Percentiles rank a stretch among this genome's conserved stretches.
Conservation (phyloP, 2,113 vertebrate species). For the Carassius carassius region DNA sequence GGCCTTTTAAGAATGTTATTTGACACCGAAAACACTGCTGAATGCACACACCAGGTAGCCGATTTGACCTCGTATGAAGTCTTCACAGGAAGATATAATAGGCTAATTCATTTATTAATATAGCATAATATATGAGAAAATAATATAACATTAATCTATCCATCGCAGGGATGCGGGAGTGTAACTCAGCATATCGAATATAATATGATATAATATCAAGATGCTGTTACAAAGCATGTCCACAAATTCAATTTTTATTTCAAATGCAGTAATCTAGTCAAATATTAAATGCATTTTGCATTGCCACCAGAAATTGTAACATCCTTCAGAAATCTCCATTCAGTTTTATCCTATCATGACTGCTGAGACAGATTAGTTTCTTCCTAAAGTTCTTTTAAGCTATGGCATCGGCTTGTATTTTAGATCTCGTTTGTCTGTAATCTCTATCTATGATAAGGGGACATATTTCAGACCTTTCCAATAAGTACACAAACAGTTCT, state of each 20-base stretch:
- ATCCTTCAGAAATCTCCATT: background rate
- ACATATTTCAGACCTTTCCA: background rate
- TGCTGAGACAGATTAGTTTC: conserved; percentile 22
- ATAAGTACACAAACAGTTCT: background rate
- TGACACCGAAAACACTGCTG: background rate
- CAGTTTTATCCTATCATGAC: conserved; percentile 11
- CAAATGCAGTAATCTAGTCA: background rate
- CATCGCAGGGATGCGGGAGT: background rate
- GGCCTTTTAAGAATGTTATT: conserved; percentile 20
- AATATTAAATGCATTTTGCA: background rate
- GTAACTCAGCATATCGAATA: background rate
- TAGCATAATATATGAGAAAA: background rate
- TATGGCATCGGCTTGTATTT: conserved; percentile 24
- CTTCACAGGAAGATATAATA: background rate
- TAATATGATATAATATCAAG: background rate
- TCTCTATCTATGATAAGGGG: background rate
- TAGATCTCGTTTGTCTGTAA: conserved; percentile 24
- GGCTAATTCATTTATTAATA: background rate
- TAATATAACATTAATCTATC: background rate
- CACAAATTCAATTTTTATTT: background rate
- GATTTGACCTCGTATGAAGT: background rate
- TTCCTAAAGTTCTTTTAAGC: conserved; percentile 26
- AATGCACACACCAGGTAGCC: background rate
- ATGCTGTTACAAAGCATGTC: background rate
- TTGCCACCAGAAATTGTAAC: background rate